These are phyloP conservation scores for Xestia ashworthii DNA, from an alignment of 2,888 invertebrate species.

Conservation along the genomic window DNA sequence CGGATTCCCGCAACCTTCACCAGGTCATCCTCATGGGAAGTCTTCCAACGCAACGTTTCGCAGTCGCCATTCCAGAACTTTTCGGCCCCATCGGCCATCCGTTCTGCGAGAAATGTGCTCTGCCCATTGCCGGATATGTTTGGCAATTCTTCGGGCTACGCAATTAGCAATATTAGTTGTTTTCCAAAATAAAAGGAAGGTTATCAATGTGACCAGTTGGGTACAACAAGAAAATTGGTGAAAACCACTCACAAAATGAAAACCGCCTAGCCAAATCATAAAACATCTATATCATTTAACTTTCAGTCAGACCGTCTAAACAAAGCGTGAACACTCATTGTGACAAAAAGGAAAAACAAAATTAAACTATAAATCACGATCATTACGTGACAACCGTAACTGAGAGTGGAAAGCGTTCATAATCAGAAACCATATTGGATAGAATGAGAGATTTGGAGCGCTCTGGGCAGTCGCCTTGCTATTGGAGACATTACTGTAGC, in stretches of 20 bases:
- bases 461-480: constrained; percentile 3
- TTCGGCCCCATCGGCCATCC: no score
- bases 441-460: constrained; percentile 49
- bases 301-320: constrained; percentile 20
- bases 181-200: not conserved
- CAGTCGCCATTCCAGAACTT: no score
- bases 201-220: not conserved
- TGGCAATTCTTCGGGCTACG: no score
- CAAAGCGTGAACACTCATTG: constrained; percentile 32
- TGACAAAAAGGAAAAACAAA: constrained; percentile 54
- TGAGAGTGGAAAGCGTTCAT: constrained; percentile 66
- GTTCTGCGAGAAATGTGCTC: no score
- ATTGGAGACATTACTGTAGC: constrained; percentile 18
- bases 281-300: constrained; percentile 22
- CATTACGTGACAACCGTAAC: constrained; percentile 58
- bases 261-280: constrained; percentile 3
- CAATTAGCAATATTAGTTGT: not conserved
- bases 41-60: no score
- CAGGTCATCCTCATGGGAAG: no score
- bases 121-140: no score
- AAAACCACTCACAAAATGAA: constrained; percentile 1
- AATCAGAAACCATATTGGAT: constrained; percentile 59
- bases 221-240: not conserved
- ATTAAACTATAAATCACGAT: constrained; percentile 66
- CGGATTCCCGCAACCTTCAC: no score